Evolutionary conservation across 2,113 vertebrate species (phyloP).

Genomic region (Percopsis transmontana): DNA sequence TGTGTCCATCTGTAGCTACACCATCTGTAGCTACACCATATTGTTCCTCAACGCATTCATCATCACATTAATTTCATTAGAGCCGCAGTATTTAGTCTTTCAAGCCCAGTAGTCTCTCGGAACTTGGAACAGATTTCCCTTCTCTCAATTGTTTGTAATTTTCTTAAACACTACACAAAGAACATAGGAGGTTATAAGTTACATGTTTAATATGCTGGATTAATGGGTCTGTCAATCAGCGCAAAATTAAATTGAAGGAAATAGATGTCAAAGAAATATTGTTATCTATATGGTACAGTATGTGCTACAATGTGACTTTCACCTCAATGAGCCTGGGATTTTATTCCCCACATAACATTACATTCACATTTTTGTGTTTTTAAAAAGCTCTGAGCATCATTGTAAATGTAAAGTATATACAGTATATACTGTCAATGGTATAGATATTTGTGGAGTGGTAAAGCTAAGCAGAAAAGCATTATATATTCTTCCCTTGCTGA

Average conservation of each 20-base stretch:
- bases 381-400: too few relatives aligned
- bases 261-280: conserved; percentile 15
- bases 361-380: not conserved
- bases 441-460: not conserved
- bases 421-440: not conserved
- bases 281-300: conserved; percentile 15
- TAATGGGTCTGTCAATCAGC: conserved; percentile 13
- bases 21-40: conserved; percentile 5
- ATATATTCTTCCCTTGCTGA: not conserved
- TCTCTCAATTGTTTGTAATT: not conserved
- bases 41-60: conserved; percentile 20
- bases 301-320: conserved; percentile 1
- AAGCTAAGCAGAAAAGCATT: not conserved
- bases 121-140: not conserved
- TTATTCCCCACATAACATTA: not conserved
- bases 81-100: conserved; percentile 1
- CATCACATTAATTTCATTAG: not conserved
- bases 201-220: not conserved
- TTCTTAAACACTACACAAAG: not conserved
- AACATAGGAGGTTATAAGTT: conserved; percentile 14
- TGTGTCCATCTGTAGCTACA: conserved; percentile 4
- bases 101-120: not conserved
- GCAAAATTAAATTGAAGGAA: conserved; percentile 10
- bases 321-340: conserved; percentile 11
- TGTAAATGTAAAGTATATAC: too few relatives aligned